Evolutionary conservation across 2,113 vertebrate genomes (phyloP), one percentile per base, ranked within the genome.

Genomic region (Conger conger): DNA sequence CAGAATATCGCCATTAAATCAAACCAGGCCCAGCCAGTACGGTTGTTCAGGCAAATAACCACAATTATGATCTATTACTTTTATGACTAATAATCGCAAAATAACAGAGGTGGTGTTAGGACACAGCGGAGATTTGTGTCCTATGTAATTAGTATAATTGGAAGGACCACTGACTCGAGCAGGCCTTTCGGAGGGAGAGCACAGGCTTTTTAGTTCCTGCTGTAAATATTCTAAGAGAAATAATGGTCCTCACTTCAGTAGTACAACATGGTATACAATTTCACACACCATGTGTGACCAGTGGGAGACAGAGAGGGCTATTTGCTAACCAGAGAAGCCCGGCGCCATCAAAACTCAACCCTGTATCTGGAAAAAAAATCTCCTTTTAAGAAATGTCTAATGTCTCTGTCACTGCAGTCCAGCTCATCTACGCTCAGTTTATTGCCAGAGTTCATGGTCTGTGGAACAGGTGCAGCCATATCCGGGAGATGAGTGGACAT

Each of bases 1-100:
- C 35, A 17, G 23, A 33, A 30, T 13, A 82, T 81, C 54, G 5
- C 33, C 81, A 37, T n/a, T 63, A 63, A 30, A 81, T 54, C 83
- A 84, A 42, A 84, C n/a, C 33, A 79, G 79, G 33, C 77, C 11
- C 18, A n/a, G 33, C 36, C 37, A 35, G 82, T 36, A 42, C 50
- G 16, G 54, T 63, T 35, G 16, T 36, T 84, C 54, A 79, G 77
- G 83, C 76, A 84, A 84, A 84, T 37, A 84, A 84, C 27, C 38
- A 60, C 83, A 79, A 84, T 84, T 84, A 84, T 35, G 83, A 79
- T 84, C 76, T 38, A 84, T 79, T 84, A 84, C 45, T 9, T 38
- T 79, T 79, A 54, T 76, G 77, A 84, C 54, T 84, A 84, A 84
- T 57, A 76, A 42, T 50, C 54, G 50, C 76, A 84, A 60, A 40